phyloP scores from a whole-genome alignment of 2,888 invertebrate species.

The Taenaris catops region DNA sequence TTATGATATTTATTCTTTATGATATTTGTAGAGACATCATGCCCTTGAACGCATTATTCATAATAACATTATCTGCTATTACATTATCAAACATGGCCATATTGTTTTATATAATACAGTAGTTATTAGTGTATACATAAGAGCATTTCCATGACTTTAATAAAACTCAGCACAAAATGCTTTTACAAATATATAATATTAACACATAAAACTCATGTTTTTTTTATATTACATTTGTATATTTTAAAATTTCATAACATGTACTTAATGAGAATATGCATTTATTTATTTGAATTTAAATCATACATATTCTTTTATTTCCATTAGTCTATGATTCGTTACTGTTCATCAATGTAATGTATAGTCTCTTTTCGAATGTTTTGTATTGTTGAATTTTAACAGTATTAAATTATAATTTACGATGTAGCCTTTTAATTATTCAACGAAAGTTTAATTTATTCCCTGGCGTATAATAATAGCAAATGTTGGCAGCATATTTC shows the following conservation, averaged over 20 bases:
- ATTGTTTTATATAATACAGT: slow-evolving; percentile 20
- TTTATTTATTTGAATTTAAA: slow-evolving; percentile 29
- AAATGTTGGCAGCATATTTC: too few species aligned
- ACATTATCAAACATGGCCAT: slow-evolving; percentile 22
- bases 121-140: slow-evolving; percentile 17
- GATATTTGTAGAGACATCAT: slow-evolving; percentile 19
- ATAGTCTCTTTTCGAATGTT: slow-evolving; percentile 60
- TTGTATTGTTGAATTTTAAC: slow-evolving; percentile 77
- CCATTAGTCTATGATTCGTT: slow-evolving; percentile 37
- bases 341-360: slow-evolving; percentile 45
- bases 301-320: slow-evolving; percentile 18
- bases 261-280: slow-evolving; percentile 31
- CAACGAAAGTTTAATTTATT: neutral
- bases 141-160: slow-evolving; percentile 20
- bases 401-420: slow-evolving; percentile 64
- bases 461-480: neutral
- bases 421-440: neutral
- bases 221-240: slow-evolving; percentile 10
- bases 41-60: slow-evolving; percentile 14
- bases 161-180: slow-evolving; percentile 20
- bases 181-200: slow-evolving; percentile 14
- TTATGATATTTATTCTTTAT: slow-evolving; percentile 13
- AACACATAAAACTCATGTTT: slow-evolving; percentile 1
- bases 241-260: slow-evolving; percentile 11
- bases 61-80: slow-evolving; percentile 13